Evolutionary conservation across 2,797 vertebrate species (phyloP).

Genomic region (Spheniscus humboldti): DNA sequence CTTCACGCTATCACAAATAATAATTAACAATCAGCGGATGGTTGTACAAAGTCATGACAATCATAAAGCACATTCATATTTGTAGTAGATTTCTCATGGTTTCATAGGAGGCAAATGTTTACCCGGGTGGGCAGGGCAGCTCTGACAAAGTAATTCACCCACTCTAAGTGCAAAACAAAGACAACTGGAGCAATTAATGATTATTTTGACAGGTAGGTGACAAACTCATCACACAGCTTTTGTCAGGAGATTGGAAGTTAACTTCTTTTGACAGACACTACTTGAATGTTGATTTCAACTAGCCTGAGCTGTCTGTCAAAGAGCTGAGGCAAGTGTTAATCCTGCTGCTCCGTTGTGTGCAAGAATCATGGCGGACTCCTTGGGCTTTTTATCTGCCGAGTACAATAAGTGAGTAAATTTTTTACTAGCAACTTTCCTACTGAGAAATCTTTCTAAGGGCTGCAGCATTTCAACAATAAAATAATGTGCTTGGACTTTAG

Average conservation of each 20-base stretch:
- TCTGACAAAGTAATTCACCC: background rate
- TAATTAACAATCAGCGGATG: background rate
- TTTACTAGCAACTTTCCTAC: conserved; percentile 34
- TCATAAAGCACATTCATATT: background rate
- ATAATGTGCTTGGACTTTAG: conserved; percentile 29
- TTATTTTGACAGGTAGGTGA: background rate
- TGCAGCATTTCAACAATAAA: conserved; percentile 44
- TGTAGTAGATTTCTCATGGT: background rate
- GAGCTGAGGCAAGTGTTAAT: background rate
- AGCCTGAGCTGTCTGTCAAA: background rate
- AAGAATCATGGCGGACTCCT: background rate
- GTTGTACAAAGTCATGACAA: background rate
- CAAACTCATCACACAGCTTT: background rate
- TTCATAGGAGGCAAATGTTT: background rate
- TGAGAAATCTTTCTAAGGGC: conserved; percentile 48
- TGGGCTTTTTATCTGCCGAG: background rate
- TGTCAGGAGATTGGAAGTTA: background rate
- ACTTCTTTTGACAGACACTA: background rate
- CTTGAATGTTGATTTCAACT: background rate
- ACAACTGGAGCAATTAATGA: background rate
- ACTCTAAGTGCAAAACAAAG: background rate
- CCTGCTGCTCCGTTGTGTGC: background rate
- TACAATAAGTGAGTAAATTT: background rate
- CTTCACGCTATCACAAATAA: background rate
- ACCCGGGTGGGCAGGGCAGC: background rate